Conservation (phyloP, 2,888 invertebrate species). For the Limnephilus marmoratus region DNA sequence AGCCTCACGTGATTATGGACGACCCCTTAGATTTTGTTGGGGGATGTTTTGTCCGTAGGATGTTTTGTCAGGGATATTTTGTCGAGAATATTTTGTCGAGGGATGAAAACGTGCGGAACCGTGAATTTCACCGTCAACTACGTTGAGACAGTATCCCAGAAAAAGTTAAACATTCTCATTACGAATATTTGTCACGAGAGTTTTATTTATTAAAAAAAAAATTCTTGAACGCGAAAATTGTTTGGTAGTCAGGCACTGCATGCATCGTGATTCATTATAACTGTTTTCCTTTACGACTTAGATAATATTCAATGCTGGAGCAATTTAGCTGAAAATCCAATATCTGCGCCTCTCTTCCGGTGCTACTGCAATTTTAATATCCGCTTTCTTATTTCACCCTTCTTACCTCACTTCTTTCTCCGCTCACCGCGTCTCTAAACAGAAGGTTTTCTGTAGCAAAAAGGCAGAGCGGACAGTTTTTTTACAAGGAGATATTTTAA, state of each 20-base stretch:
- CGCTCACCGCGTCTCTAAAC: background rate
- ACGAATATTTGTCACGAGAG: no score
- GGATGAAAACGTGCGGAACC: no score
- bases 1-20: no score
- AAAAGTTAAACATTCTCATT: no score
- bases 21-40: no score
- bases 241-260: background rate
- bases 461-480: background rate
- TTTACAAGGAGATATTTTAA: background rate
- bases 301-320: background rate
- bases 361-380: constrained; percentile 18
- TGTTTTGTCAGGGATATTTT: no score
- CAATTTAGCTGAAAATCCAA: constrained; percentile 7
- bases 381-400: constrained; percentile 22
- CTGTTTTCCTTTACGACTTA: background rate
- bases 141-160: no score
- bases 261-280: background rate
- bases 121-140: no score
- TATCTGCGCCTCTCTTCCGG: background rate
- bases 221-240: background rate
- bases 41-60: no score
- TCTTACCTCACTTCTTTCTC: background rate
- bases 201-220: no score
- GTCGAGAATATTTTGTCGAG: no score
- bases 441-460: background rate